Conservation (phyloP, 2,113 vertebrate species). For the Natator depressus region DNA sequence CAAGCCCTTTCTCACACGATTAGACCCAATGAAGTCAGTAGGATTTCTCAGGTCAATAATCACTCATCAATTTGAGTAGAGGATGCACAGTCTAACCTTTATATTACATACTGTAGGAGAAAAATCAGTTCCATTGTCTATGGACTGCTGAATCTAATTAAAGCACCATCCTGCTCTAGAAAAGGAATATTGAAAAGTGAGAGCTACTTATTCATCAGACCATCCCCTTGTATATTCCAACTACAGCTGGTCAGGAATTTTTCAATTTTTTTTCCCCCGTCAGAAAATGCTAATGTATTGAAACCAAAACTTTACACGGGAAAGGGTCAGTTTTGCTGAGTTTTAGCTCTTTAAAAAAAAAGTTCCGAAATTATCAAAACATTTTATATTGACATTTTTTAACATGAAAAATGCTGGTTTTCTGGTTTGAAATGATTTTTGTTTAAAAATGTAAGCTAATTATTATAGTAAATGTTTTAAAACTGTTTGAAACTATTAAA, state of each 20-base stretch:
- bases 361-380: background rate
- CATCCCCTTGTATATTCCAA: background rate
- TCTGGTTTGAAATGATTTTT: background rate
- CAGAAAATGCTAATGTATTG: background rate
- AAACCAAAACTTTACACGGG: background rate
- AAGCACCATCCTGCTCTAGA: background rate
- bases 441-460: background rate
- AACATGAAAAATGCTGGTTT: fast-evolving
- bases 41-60: background rate
- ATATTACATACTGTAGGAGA: background rate
- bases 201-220: background rate
- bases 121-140: background rate
- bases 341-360: background rate
- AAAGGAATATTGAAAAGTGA: background rate
- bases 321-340: background rate
- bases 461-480: background rate
- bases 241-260: background rate
- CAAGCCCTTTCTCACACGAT: background rate
- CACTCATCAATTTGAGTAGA: background rate
- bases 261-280: background rate
- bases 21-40: background rate
- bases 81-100: background rate
- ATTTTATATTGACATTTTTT: background rate
- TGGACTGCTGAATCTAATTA: background rate
- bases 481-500: fast-evolving